Percentiles rank a stretch among this genome's conserved stretches.
phyloP scores from a whole-genome alignment of 2,113 vertebrate species.

The Mirounga angustirostris region DNA sequence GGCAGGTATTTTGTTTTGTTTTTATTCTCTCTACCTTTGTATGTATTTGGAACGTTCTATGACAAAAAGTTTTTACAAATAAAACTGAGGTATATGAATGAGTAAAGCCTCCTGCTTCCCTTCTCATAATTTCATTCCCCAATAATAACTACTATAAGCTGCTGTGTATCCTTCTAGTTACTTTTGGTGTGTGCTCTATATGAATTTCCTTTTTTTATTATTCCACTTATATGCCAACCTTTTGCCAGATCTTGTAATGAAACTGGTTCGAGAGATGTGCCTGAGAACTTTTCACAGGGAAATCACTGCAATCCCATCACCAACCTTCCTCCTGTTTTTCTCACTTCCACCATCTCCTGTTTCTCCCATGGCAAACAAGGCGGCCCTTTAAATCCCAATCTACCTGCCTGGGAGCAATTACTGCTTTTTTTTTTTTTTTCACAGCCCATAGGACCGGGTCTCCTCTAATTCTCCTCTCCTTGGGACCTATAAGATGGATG shows the following conservation, averaged over 20 bases:
- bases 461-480: neutral
- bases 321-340: neutral
- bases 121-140: neutral
- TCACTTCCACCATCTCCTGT: neutral
- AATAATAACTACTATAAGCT: slow-evolving; percentile 39
- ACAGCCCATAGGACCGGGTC: neutral
- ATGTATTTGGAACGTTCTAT: neutral
- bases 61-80: neutral
- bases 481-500: neutral
- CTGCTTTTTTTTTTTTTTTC: neutral
- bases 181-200: slow-evolving; percentile 28
- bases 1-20: neutral
- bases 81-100: neutral
- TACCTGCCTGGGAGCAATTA: neutral
- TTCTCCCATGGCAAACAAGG: neutral
- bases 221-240: neutral
- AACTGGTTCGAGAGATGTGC: slow-evolving; percentile 10
- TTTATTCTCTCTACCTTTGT: neutral
- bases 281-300: neutral
- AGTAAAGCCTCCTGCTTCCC: neutral
- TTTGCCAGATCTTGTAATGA: neutral
- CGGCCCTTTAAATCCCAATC: neutral
- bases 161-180: neutral
- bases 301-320: neutral
- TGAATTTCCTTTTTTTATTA: neutral